Evolutionary conservation across 2,797 vertebrate species (phyloP).

Genomic region (Etheostoma nigrum): DNA sequence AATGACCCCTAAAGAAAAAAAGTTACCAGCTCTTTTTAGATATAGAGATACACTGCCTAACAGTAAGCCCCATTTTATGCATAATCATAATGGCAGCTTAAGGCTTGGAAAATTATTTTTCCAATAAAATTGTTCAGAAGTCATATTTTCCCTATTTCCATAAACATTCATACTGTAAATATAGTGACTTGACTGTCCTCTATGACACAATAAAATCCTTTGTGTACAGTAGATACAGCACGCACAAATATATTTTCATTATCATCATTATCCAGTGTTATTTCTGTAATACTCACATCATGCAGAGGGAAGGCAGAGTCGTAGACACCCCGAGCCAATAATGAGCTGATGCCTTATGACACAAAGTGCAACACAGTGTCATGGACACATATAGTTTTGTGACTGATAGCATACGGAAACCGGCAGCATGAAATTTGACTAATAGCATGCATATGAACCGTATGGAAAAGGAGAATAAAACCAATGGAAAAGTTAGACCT

Average conservation of each 20-base stretch:
- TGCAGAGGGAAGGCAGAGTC: constrained; percentile 95
- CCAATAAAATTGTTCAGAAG: not conserved
- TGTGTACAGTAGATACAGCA: not conserved
- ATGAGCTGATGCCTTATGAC: constrained; percentile 90
- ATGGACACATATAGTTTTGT: not conserved
- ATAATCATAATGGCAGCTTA: not conserved
- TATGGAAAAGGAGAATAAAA: not conserved
- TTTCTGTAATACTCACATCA: constrained; percentile 87
- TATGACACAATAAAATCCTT: not conserved
- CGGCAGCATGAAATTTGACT: not conserved
- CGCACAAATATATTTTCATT: not conserved
- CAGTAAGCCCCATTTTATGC: not conserved
- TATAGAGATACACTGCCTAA: not conserved
- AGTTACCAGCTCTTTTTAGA: not conserved
- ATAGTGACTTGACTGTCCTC: not conserved
- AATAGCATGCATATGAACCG: not conserved
- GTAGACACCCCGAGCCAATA: constrained; percentile 94
- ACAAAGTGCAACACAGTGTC: constrained; percentile 19
- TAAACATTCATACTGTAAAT: not conserved
- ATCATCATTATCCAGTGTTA: not conserved
- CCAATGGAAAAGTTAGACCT: constrained; percentile 33
- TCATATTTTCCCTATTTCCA: not conserved
- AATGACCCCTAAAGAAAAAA: constrained; percentile 89
- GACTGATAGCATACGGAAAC: not conserved
- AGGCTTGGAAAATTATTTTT: not conserved